Base-by-base conservation (phyloP, 2,797 vertebrate species). In the Glyptemys insculpta region DNA sequence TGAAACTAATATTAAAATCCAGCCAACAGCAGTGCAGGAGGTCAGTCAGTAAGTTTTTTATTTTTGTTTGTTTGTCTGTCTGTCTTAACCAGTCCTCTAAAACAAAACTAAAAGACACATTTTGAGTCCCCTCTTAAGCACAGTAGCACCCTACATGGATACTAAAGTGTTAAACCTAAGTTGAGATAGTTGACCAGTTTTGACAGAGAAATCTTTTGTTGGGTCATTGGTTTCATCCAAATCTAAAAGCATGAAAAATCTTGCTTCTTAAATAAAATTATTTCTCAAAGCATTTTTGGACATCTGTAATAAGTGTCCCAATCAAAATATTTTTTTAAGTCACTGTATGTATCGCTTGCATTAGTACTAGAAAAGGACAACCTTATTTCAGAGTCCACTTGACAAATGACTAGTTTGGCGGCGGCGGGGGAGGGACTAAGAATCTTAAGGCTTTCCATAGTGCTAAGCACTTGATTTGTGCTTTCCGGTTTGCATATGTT, bases 1-100 rank as follows among this genome's bases (percentile, higher is more conserved):
- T 16, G 97, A 98, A 16, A 98, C 91, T 83, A 97, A 98, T 94
- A 95, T 99, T 84, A 98, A 98, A 90, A 95, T 99, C 92, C 98
- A 97, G 5, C 98, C 99, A 81, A 94, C 47, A 72, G 95, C 85
- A 25, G 95, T 80, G 29, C 98, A 98, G 87, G 97, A 98, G 99
- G 99, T 99, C 97, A 97, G 98, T 98, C 81, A 85, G 1, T 92
- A 44, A 59, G 54, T 68, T 94, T 86, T 21, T 29, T 1, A 2
- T 65, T 1, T 41, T 81, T 14, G 29, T 25, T 53, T 23, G 0
- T 12, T 31, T 88, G 34, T 31, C 81, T 62, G 18, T 72, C 87
- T 94, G 34, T 85, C 81, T 7, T 41, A 52, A 34, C 29, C 49
- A 23, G 23, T 34, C 37, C 53, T 53, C 62, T 29, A 41, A 86